A percentile compares a stretch with the other conserved stretches of the same genome.
phyloP scores from a whole-genome alignment of 2,888 invertebrate species.

The Melangyna quadrimaculata region DNA sequence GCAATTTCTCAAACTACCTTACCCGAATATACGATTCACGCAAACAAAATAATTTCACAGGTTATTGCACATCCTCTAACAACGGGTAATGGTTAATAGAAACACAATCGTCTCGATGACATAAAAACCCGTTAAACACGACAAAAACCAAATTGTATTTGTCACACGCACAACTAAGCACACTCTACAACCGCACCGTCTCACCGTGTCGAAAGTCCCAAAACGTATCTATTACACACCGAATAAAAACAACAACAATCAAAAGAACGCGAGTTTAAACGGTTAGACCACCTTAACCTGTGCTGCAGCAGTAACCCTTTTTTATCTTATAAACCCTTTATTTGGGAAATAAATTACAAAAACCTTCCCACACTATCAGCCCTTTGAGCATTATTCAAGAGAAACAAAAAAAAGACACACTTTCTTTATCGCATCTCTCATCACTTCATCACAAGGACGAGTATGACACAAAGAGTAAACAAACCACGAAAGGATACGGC shows the following conservation, averaged over 20 bases:
- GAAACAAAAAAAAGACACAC: slow-evolving; percentile 27
- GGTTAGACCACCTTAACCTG: slow-evolving; percentile 39
- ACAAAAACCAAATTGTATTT: slow-evolving; percentile 54
- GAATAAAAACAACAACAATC: not conserved
- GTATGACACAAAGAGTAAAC: slow-evolving; percentile 52
- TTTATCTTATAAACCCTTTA: slow-evolving; percentile 42
- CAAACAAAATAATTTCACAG: slow-evolving; percentile 68
- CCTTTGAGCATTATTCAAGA: slow-evolving; percentile 20
- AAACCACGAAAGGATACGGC: slow-evolving; percentile 60
- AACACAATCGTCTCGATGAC: slow-evolving; percentile 24
- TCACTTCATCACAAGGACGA: slow-evolving; percentile 65
- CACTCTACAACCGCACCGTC: slow-evolving; percentile 3
- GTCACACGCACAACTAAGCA: slow-evolving; percentile 65
- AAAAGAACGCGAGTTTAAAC: slow-evolving; percentile 26
- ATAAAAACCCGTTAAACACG: slow-evolving; percentile 28
- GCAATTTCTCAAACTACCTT: not conserved
- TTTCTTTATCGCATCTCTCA: slow-evolving; percentile 63
- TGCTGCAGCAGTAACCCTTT: slow-evolving; percentile 17
- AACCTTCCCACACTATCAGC: slow-evolving; percentile 54
- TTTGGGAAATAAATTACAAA: slow-evolving; percentile 59
- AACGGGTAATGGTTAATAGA: not conserved
- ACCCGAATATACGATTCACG: not conserved
- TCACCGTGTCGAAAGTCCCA: slow-evolving; percentile 43
- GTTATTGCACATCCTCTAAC: slow-evolving; percentile 57
- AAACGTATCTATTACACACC: slow-evolving; percentile 51